phyloP scores from a whole-genome alignment of 2,113 vertebrate species.

The Gasterosteus aculeatus region DNA sequence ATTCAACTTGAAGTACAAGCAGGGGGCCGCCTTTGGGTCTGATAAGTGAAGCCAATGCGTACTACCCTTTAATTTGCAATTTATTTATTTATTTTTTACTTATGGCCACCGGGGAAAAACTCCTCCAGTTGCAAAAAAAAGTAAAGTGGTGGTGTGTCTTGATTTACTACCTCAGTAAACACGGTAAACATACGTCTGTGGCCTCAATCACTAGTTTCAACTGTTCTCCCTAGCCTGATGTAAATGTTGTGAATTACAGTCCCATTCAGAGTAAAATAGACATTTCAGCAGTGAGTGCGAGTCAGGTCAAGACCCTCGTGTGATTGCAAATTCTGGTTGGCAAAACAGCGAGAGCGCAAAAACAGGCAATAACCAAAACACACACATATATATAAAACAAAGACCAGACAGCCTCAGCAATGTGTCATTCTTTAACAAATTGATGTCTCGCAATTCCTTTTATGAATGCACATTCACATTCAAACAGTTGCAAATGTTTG shows the following conservation, averaged over 20 bases:
- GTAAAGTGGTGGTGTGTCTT: background rate
- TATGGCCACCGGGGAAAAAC: background rate
- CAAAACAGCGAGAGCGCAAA: background rate
- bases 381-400: background rate
- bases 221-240: background rate
- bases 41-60: background rate
- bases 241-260: background rate
- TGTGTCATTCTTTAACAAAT: background rate
- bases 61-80: background rate
- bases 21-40: too few relatives aligned
- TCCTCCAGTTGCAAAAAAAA: background rate
- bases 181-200: background rate
- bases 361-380: too few relatives aligned
- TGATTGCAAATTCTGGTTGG: background rate
- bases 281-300: background rate
- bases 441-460: background rate
- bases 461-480: constrained; percentile 1
- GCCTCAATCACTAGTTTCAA: background rate
- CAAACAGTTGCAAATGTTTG: background rate
- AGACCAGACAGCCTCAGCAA: background rate
- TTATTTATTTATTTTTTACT: background rate
- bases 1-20: constrained; percentile 16
- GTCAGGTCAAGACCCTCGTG: background rate
- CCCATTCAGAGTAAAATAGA: background rate
- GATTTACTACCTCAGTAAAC: background rate